Evolutionary conservation across 2,888 invertebrate genomes (phyloP).

Genomic region (Xestia rhomboidea): DNA sequence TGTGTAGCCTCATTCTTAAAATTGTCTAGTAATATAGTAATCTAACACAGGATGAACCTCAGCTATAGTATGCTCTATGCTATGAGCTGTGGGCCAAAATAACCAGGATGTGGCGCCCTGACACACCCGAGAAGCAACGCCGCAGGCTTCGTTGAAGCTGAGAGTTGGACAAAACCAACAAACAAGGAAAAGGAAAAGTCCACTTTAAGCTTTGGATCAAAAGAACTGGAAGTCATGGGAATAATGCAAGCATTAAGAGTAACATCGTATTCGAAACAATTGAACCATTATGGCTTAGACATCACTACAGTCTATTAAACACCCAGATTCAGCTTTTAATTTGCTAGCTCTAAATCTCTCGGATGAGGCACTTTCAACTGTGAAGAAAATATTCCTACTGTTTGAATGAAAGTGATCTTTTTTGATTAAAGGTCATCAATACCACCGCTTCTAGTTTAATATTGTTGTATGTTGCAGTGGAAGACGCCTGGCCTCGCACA

Average conservation of each 20-base stretch:
- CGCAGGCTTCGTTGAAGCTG: not conserved
- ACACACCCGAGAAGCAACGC: not conserved
- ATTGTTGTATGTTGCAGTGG: slow-evolving; percentile 70
- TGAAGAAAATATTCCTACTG: not conserved
- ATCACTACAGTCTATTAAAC: not conserved
- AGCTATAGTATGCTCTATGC: too few species aligned
- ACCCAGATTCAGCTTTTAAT: not conserved
- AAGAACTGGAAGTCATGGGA: not conserved
- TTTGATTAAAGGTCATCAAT: not conserved
- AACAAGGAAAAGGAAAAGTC: not conserved
- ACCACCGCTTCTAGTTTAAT: not conserved
- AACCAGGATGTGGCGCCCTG: not conserved
- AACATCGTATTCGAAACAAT: not conserved
- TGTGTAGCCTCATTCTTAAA: too few species aligned
- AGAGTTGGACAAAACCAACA: not conserved
- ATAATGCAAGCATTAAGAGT: not conserved
- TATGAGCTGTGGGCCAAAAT: too few species aligned
- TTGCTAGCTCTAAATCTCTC: not conserved
- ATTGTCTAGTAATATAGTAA: too few species aligned
- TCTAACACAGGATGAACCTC: too few species aligned
- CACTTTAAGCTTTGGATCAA: not conserved
- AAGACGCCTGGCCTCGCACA: slow-evolving; percentile 78
- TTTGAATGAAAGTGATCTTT: not conserved
- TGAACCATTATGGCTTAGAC: not conserved
- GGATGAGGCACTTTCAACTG: not conserved